phyloP scores from a whole-genome alignment of 2,797 vertebrate genomes.

The Schizopygopsis pylzovi region DNA sequence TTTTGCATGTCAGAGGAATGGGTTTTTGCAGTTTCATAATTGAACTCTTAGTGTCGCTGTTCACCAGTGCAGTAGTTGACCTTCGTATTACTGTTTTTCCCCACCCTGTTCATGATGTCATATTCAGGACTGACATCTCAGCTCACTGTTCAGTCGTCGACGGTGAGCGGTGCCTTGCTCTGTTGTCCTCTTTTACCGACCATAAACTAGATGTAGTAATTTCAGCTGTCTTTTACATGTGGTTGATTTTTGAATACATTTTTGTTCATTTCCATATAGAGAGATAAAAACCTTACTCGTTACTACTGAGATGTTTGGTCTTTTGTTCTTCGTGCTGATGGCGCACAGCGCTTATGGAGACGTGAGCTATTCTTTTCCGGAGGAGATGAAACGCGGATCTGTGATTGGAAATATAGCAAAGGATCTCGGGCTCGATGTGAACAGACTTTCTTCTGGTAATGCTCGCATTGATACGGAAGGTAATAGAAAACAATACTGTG shows the following conservation, averaged over 20 bases:
- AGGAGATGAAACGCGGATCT: no score
- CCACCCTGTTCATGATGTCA: slow-evolving; percentile 1
- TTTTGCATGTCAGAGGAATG: neutral
- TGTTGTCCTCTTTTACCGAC: neutral
- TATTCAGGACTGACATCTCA: neutral
- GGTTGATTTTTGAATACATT: neutral
- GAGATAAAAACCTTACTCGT: slow-evolving; percentile 26
- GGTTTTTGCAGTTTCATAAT: neutral
- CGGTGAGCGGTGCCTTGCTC: neutral
- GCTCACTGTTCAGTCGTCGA: neutral
- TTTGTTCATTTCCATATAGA: no score
- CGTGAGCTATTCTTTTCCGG: no score
- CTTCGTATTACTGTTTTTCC: neutral
- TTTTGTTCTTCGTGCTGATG: no score
- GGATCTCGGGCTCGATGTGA: no score
- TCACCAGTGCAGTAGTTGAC: neutral
- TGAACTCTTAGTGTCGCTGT: slow-evolving; percentile 46
- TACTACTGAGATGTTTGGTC: neutral
- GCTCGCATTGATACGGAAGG: no score
- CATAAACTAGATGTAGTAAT: neutral
- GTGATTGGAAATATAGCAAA: no score
- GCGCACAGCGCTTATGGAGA: no score
- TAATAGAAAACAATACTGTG: no score
- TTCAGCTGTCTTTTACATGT: neutral
- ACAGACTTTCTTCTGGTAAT: no score